Conservation (phyloP, 2,113 vertebrate genomes). For the Ramphastos sulfuratus region DNA sequence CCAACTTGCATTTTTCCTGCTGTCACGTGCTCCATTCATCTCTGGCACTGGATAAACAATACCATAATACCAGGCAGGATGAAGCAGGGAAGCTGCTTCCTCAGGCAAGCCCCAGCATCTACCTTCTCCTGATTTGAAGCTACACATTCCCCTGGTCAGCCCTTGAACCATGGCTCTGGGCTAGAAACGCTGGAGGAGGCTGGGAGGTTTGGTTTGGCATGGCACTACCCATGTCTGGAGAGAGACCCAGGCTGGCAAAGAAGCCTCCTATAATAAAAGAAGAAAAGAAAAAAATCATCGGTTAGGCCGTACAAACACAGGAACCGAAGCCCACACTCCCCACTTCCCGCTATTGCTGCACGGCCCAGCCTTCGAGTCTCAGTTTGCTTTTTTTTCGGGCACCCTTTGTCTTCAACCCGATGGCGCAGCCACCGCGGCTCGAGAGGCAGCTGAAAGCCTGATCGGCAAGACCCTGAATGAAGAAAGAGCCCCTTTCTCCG, state of each 20-base stretch:
- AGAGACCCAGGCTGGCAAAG: background rate
- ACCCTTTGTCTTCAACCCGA: slow-evolving; percentile 41
- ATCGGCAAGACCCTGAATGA: slow-evolving; percentile 14
- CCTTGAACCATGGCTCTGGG: background rate
- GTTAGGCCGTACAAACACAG: slow-evolving; percentile 21
- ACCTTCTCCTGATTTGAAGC: background rate
- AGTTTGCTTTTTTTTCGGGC: background rate
- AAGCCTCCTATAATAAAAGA: background rate
- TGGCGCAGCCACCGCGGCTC: slow-evolving; percentile 19
- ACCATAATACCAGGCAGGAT: slow-evolving; percentile 57
- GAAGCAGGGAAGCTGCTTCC: slow-evolving; percentile 48
- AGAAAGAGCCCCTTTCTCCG: slow-evolving; percentile 49
- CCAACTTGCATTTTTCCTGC: slow-evolving; percentile 63
- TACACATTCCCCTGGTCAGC: background rate
- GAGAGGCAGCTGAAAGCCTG: slow-evolving; percentile 48
- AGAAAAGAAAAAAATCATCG: background rate
- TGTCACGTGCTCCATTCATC: slow-evolving; percentile 68
- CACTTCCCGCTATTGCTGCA: slow-evolving; percentile 47
- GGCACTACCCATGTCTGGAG: background rate
- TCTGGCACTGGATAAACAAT: slow-evolving; percentile 63
- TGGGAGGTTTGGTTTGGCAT: background rate
- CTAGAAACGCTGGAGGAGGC: background rate
- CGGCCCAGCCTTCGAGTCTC: slow-evolving; percentile 3
- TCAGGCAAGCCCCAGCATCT: slow-evolving; percentile 49
- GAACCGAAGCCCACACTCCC: slow-evolving; percentile 40